Evolutionary conservation across 2,797 vertebrate species (phyloP).

Genomic region (Paguma larvata): DNA sequence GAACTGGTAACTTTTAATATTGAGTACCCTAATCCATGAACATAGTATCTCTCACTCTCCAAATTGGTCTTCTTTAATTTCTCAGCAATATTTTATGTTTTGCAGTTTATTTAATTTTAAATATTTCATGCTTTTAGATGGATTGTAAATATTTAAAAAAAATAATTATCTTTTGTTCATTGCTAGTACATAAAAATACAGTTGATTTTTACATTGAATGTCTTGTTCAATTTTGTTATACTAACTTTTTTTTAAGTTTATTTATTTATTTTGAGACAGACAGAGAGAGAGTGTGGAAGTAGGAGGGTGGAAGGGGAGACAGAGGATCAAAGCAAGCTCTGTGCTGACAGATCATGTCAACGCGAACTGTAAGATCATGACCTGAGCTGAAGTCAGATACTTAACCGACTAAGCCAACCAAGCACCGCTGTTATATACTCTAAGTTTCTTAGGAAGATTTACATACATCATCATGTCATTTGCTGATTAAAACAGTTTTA

Average conservation of each 20-base stretch:
- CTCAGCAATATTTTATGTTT: background rate
- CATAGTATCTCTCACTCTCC: background rate
- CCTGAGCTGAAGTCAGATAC: too few relatives aligned
- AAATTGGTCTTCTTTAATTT: background rate
- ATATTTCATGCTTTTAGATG: background rate
- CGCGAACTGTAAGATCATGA: too few relatives aligned
- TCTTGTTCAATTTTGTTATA: background rate
- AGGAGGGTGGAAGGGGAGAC: too few relatives aligned
- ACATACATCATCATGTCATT: background rate
- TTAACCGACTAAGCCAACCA: too few relatives aligned
- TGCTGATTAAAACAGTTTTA: constrained; percentile 1
- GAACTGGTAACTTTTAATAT: background rate
- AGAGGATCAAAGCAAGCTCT: too few relatives aligned
- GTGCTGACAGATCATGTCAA: too few relatives aligned
- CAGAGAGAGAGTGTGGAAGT: too few relatives aligned
- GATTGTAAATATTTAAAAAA: background rate
- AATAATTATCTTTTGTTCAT: background rate
- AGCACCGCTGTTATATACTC: background rate
- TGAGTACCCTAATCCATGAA: background rate
- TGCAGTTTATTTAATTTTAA: background rate
- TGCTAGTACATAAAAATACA: background rate
- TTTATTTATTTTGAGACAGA: too few relatives aligned
- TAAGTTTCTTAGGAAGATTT: background rate
- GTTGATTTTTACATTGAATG: background rate
- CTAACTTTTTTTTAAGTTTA: too few relatives aligned